Evolutionary conservation across 2,113 vertebrate species (phyloP).

Genomic region (Spermophilus dauricus): DNA sequence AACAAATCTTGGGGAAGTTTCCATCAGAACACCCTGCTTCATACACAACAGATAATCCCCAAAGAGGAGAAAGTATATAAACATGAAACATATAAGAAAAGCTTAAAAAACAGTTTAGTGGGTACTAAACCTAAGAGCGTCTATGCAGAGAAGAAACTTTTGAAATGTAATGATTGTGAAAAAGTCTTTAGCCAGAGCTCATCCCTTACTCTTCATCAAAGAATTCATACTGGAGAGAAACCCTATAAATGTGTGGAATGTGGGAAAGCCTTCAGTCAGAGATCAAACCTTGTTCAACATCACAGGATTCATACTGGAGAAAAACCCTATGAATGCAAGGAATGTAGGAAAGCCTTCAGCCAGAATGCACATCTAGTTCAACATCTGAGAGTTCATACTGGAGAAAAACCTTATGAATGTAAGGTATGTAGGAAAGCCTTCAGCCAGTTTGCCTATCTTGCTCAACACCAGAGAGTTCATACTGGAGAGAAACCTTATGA

Average conservation of each 20-base stretch:
- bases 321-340: constrained; percentile 84
- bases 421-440: constrained; percentile 84
- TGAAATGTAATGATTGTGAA: constrained; percentile 82
- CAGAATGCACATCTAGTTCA: constrained; percentile 81
- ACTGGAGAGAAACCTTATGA: constrained; percentile 86
- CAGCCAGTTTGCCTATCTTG: constrained; percentile 80
- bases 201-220: constrained; percentile 84
- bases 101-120: constrained; percentile 43
- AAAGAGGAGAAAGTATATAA: constrained; percentile 68
- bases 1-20: constrained; percentile 69
- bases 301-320: constrained; percentile 86
- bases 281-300: constrained; percentile 85
- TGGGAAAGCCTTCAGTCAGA: constrained; percentile 86
- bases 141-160: constrained; percentile 76
- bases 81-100: constrained; percentile 58
- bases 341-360: constrained; percentile 84
- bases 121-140: constrained; percentile 55
- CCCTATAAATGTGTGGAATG: constrained; percentile 84
- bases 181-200: constrained; percentile 84
- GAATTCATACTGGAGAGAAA: constrained; percentile 86
- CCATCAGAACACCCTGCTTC: constrained; percentile 49
- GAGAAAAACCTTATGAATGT: constrained; percentile 86
- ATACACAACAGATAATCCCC: constrained; percentile 50
- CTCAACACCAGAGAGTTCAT: constrained; percentile 82
- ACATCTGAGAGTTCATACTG: constrained; percentile 84